Evolutionary conservation across 1,140 invertebrate genomes (phyloP).

Genomic region (Muscidifurax raptorellus): DNA sequence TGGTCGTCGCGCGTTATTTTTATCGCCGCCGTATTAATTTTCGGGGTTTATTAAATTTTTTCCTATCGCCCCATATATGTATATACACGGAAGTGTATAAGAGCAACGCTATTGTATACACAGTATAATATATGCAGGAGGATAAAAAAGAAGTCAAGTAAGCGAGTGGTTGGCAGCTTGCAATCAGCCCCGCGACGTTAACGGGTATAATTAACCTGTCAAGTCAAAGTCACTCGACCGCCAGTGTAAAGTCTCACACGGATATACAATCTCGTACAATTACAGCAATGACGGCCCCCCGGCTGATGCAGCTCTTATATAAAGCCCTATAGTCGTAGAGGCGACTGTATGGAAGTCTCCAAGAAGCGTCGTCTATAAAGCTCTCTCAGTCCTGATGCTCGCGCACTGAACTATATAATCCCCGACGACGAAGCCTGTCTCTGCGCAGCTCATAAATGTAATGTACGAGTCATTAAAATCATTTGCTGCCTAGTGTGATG

Average conservation of each 20-base stretch:
- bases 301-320: not conserved
- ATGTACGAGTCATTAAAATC: too few species aligned
- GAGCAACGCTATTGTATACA: too few species aligned
- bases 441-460: too few species aligned
- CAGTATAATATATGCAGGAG: too few species aligned
- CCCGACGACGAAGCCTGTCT: too few species aligned
- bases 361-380: not conserved
- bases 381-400: not conserved
- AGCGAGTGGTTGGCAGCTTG: too few species aligned
- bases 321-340: not conserved
- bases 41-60: not conserved
- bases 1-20: not conserved
- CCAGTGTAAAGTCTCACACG: constrained; percentile 1
- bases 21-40: not conserved
- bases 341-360: not conserved
- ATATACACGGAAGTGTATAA: not conserved
- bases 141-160: too few species aligned
- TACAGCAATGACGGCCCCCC: not conserved
- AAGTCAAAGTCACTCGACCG: too few species aligned
- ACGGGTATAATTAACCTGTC: too few species aligned
- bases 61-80: not conserved
- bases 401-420: too few species aligned
- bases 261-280: not conserved
- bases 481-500: too few species aligned
- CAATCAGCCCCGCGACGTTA: too few species aligned